Conservation (phyloP, 2,113 vertebrate genomes). For the Mohoua ochrocephala region DNA sequence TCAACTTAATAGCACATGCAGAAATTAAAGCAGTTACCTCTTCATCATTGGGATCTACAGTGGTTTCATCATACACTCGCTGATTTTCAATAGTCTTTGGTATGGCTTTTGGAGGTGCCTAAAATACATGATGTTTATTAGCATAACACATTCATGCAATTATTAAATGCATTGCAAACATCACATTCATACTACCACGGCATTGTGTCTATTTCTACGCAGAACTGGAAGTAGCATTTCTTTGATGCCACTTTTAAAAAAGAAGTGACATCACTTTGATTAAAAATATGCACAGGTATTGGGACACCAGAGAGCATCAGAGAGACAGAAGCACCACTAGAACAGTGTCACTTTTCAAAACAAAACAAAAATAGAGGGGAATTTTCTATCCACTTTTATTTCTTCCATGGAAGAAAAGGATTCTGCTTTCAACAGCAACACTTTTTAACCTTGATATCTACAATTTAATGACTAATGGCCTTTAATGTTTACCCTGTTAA, state of each 20-base stretch:
- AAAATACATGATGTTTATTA: neutral
- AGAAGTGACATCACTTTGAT: neutral
- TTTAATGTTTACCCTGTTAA: neutral
- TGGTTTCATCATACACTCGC: slow-evolving; percentile 90
- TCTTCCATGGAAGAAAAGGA: neutral
- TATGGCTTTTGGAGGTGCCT: slow-evolving; percentile 93
- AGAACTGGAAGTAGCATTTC: neutral
- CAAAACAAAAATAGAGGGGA: neutral
- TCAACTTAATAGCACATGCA: neutral
- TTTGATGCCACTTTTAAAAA: neutral
- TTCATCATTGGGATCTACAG: slow-evolving; percentile 91
- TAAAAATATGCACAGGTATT: neutral
- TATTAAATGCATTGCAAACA: neutral
- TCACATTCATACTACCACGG: rapidly evolving
- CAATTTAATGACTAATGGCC: neutral
- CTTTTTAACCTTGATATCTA: neutral
- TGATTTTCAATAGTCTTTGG: slow-evolving; percentile 99
- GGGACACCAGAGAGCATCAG: neutral
- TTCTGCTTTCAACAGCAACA: neutral
- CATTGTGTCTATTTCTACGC: neutral
- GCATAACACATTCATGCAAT: neutral
- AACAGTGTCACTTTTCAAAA: neutral
- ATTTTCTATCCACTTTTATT: neutral
- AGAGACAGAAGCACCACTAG: neutral
- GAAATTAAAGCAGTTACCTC: slow-evolving; percentile 77